A percentile compares a stretch with the other conserved stretches of the same genome.
phyloP scores from a whole-genome alignment of 2,113 vertebrate species.

The Psilopsiagon aurifrons region DNA sequence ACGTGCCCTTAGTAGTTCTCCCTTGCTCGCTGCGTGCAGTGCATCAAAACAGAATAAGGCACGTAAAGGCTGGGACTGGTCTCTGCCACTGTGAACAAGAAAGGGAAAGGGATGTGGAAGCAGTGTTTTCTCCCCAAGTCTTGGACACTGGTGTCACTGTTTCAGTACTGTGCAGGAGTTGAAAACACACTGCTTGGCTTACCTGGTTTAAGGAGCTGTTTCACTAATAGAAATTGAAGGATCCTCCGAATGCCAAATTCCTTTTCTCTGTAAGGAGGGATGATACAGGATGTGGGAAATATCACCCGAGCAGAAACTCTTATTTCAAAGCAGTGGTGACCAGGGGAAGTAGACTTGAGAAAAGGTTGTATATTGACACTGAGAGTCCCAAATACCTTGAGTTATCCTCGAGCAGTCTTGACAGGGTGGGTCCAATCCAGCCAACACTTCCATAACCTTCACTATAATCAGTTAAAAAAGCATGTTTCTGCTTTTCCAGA shows the following conservation, averaged over 20 bases:
- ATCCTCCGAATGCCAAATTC: not conserved
- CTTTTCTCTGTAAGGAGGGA: not conserved
- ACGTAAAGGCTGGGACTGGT: not conserved
- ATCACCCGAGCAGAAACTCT: not conserved
- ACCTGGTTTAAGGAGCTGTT: not conserved
- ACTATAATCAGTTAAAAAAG: not conserved
- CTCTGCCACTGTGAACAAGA: not conserved
- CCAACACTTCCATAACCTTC: not conserved
- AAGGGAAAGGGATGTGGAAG: not conserved
- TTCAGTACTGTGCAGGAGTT: not conserved
- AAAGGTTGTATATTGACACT: not conserved
- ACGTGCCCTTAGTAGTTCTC: not conserved
- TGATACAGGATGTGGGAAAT: not conserved
- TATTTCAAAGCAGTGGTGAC: not conserved
- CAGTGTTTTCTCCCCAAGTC: not conserved
- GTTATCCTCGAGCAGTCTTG: not conserved
- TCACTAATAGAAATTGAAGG: not conserved
- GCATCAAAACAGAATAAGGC: not conserved
- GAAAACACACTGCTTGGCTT: not conserved
- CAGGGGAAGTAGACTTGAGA: not conserved
- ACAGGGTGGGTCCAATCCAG: not conserved
- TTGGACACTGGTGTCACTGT: not conserved
- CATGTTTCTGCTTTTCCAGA: not conserved
- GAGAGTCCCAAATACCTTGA: not conserved
- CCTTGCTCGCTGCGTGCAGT: rapidly evolving